These are phyloP conservation scores for Scopus umbretta DNA, from an alignment of 2,113 vertebrate species.

Conservation along the genomic window DNA sequence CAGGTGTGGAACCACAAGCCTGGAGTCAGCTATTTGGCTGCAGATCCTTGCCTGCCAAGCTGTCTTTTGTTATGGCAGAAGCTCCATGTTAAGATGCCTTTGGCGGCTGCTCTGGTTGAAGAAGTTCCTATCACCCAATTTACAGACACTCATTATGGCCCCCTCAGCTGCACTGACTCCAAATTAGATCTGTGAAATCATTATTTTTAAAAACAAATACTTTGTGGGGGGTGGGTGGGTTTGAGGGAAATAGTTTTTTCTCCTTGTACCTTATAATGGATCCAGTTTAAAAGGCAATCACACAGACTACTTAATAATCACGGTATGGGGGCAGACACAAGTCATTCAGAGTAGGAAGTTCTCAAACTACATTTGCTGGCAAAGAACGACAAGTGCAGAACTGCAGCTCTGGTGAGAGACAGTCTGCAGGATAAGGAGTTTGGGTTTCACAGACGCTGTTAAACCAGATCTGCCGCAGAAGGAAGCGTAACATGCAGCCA, in stretches of 20 bases:
- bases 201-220: not conserved
- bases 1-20: not conserved
- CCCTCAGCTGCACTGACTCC: not conserved
- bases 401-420: not conserved
- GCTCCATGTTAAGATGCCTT: not conserved
- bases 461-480: not conserved
- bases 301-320: not conserved
- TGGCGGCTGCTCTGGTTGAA: slow-evolving; percentile 5
- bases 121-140: not conserved
- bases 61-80: not conserved
- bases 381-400: not conserved
- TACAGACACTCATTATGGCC: not conserved
- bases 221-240: not conserved
- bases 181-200: not conserved
- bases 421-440: not conserved
- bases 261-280: not conserved
- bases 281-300: not conserved
- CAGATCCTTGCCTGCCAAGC: not conserved
- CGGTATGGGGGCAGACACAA: not conserved
- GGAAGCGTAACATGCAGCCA: not conserved
- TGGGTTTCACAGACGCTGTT: not conserved
- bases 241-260: not conserved
- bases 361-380: not conserved
- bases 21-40: not conserved
- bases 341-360: not conserved